phyloP scores from a whole-genome alignment of 2,113 vertebrate species.

The Hemiscyllium ocellatum region DNA sequence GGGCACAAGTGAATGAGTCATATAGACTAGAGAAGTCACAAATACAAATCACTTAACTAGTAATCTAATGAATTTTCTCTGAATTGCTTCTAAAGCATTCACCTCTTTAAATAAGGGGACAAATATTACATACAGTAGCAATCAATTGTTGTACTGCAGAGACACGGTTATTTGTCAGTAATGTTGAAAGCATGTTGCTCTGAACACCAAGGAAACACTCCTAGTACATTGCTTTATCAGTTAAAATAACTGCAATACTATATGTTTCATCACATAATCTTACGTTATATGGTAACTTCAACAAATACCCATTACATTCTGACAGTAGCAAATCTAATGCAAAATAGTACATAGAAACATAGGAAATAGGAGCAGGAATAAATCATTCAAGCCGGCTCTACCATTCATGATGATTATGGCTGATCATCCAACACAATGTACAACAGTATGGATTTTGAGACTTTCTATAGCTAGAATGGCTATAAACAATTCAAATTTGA shows the following conservation, averaged over 20 bases:
- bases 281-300: background rate
- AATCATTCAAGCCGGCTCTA: no score
- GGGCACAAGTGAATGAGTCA: background rate
- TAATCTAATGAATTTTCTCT: no score
- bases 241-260: background rate
- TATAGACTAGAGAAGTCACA: background rate
- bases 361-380: no score
- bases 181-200: background rate
- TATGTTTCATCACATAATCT: background rate
- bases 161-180: background rate
- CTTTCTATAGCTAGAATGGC: background rate
- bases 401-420: no score
- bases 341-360: background rate
- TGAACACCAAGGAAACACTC: background rate
- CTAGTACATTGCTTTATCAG: background rate
- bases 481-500: background rate
- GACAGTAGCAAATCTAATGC: background rate
- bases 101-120: no score
- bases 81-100: no score
- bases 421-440: no score
- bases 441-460: background rate
- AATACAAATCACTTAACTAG: background rate
- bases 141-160: background rate
- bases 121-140: background rate
- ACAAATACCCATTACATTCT: background rate